phyloP scores from a whole-genome alignment of 1,140 invertebrate species.

The Cheumatopsyche charites region DNA sequence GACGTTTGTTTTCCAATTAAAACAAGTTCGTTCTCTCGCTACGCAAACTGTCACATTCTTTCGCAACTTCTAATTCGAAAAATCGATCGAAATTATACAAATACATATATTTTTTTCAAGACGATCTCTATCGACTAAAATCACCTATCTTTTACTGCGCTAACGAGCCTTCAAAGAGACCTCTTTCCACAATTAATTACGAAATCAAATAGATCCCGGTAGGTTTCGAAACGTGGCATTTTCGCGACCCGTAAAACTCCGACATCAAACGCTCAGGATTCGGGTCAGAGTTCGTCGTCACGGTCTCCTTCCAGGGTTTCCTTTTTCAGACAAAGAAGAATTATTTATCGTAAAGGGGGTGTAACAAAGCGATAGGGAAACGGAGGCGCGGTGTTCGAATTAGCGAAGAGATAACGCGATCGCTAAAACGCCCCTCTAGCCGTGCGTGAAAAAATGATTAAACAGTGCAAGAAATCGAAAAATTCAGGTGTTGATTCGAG shows the following conservation, averaged over 20 bases:
- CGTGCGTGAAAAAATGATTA: conserved; percentile 36
- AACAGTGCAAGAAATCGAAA: conserved; percentile 14
- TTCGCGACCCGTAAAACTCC: conserved; percentile 17
- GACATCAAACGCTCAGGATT: conserved; percentile 4
- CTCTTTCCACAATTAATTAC: conserved; percentile 1
- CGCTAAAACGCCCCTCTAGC: conserved; percentile 2
- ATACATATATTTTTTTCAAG: no score
- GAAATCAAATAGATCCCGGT: conserved; percentile 8
- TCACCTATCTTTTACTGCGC: no score
- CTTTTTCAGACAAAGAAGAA: conserved; percentile 7
- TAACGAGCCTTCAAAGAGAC: no score
- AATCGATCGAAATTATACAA: no score
- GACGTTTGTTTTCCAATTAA: conserved; percentile 9
- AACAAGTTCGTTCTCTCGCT: conserved; percentile 1
- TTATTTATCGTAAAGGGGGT: conserved; percentile 1
- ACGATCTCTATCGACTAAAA: no score
- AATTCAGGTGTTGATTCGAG: no score
- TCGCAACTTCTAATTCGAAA: no score
- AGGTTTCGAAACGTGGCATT: not conserved
- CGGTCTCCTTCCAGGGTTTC: not conserved
- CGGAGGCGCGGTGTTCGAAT: conserved; percentile 5
- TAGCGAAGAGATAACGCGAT: conserved; percentile 19
- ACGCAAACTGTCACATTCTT: conserved; percentile 1
- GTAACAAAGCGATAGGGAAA: not conserved
- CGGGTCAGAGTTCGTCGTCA: conserved; percentile 12